Evolutionary conservation across 2,113 vertebrate genomes (phyloP).

Genomic region (Podarcis cretensis): DNA sequence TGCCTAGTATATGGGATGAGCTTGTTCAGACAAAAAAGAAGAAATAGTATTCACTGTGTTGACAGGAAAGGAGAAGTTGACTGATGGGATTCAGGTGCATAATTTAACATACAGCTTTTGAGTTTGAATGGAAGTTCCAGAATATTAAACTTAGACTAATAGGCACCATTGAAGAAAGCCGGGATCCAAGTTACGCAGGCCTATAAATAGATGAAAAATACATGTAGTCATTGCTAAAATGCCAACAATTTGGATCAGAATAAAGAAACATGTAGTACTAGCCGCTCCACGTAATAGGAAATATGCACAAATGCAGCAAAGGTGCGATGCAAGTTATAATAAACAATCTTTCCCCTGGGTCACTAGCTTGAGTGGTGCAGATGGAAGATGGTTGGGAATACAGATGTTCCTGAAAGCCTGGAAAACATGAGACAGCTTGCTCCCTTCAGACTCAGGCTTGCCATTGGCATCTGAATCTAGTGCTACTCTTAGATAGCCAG

Average conservation of each 20-base stretch:
- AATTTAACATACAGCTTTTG: slow-evolving; percentile 71
- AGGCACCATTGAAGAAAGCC: slow-evolving; percentile 33
- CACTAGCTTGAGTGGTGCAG: not conserved
- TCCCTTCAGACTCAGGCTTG: not conserved
- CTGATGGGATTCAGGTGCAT: slow-evolving; percentile 73
- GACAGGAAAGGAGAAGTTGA: slow-evolving; percentile 78
- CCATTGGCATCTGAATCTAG: too few species aligned
- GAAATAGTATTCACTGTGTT: slow-evolving; percentile 64
- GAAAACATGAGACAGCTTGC: not conserved
- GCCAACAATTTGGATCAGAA: not conserved
- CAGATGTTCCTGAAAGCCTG: not conserved
- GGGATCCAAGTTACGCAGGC: slow-evolving; percentile 3
- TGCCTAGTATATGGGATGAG: slow-evolving; percentile 60
- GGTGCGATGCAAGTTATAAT: not conserved
- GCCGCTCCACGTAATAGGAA: not conserved
- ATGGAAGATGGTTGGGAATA: not conserved
- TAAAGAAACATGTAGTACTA: not conserved
- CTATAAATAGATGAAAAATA: slow-evolving; percentile 42
- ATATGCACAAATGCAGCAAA: not conserved
- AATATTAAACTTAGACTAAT: slow-evolving; percentile 64
- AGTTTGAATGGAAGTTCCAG: slow-evolving; percentile 66
- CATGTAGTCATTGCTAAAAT: slow-evolving; percentile 17
- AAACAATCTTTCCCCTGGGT: not conserved
- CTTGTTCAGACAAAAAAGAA: slow-evolving; percentile 73
- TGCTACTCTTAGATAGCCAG: not conserved